Percentiles rank a stretch among this genome's conserved stretches.
phyloP scores from a whole-genome alignment of 1,140 invertebrate species.

The Hyphantria cunea region DNA sequence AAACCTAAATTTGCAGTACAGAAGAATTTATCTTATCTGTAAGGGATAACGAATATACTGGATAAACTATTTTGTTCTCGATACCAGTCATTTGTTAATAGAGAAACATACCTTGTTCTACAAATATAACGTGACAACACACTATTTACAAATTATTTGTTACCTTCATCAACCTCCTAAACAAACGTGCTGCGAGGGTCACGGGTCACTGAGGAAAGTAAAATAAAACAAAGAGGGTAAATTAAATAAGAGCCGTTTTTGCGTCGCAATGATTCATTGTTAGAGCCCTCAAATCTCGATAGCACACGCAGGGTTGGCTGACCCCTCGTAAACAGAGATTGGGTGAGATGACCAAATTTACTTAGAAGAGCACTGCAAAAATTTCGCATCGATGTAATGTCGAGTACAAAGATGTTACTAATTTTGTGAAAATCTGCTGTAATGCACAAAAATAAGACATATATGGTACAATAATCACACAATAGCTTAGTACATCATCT shows the following conservation, averaged over 20 bases:
- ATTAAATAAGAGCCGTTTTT: conserved; percentile 63
- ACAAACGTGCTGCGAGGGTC: conserved; percentile 16
- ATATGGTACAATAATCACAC: no score
- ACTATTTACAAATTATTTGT: conserved; percentile 11
- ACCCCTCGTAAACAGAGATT: conserved; percentile 72
- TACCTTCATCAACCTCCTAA: neutral
- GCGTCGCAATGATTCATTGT: conserved; percentile 64
- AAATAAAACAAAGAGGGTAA: conserved; percentile 35
- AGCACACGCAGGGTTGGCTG: conserved; percentile 50
- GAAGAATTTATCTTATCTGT: no score
- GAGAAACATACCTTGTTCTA: no score
- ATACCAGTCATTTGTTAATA: no score
- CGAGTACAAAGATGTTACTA: conserved; percentile 10
- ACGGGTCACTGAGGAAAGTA: conserved; percentile 22
- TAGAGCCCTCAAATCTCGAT: conserved; percentile 72
- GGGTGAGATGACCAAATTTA: conserved; percentile 78
- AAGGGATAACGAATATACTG: no score
- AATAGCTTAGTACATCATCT: no score
- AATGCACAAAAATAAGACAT: no score
- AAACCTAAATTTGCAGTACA: no score
- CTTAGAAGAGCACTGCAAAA: conserved; percentile 68
- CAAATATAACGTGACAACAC: neutral
- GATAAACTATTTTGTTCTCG: no score
- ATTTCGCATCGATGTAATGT: conserved; percentile 56
- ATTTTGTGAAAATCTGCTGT: no score